Conservation (phyloP, 2,113 vertebrate genomes). For the Cairina moschata region DNA sequence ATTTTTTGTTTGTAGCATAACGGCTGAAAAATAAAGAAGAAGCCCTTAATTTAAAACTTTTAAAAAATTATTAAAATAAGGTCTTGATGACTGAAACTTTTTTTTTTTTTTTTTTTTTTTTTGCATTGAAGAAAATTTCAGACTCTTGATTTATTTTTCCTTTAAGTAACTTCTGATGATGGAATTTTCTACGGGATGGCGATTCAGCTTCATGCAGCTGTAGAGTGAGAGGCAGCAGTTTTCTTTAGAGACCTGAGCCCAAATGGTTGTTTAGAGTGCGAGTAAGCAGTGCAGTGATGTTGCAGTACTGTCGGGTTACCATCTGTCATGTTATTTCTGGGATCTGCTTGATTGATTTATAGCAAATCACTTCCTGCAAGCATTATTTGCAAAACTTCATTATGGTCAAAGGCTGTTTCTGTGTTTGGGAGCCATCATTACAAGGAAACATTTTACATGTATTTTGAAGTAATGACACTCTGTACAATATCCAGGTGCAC, state of each 20-base stretch:
- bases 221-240: conserved; percentile 27
- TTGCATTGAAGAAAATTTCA: not conserved
- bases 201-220: conserved; percentile 36
- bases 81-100: not conserved
- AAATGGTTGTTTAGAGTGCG: conserved; percentile 26
- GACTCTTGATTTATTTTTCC: not conserved
- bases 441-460: not conserved
- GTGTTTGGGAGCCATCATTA: conserved; percentile 10
- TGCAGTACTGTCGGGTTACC: conserved; percentile 10
- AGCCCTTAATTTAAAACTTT: not conserved
- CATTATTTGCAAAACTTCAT: conserved; percentile 57
- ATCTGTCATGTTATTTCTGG: conserved; percentile 48
- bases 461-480: conserved; percentile 53
- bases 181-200: not conserved
- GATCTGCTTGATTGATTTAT: conserved; percentile 38
- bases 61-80: not conserved
- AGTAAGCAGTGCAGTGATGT: conserved; percentile 27
- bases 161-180: not conserved
- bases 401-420: conserved; percentile 60
- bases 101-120: not conserved
- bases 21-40: conserved; percentile 18
- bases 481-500: conserved; percentile 38
- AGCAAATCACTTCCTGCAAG: conserved; percentile 57
- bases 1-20: not conserved
- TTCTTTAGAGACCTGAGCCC: conserved; percentile 11